Conservation (phyloP, 2,888 invertebrate species). For the Lamellibrachia columna region DNA sequence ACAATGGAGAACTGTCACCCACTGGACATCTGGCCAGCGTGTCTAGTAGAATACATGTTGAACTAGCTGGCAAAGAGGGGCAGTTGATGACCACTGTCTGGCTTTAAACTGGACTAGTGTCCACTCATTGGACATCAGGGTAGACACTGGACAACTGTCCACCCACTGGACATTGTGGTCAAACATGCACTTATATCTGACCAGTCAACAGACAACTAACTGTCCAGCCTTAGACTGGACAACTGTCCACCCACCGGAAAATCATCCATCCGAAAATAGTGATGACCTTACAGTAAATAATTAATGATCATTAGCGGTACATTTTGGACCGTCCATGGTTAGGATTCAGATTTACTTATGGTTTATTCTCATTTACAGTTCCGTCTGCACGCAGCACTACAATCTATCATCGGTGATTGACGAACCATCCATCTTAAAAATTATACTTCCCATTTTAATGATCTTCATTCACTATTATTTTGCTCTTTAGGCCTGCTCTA, state of each 20-base stretch:
- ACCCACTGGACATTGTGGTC: too few species aligned
- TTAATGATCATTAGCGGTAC: background rate
- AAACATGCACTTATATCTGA: background rate
- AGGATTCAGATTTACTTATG: background rate
- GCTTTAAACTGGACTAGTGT: background rate
- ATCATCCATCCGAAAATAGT: background rate
- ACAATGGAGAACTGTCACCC: background rate
- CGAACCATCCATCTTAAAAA: background rate
- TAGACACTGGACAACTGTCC: background rate
- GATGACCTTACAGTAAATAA: background rate
- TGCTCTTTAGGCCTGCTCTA: background rate
- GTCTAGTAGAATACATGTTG: too few species aligned
- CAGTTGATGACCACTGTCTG: too few species aligned
- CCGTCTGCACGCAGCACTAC: background rate
- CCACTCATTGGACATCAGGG: background rate
- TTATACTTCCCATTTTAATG: background rate
- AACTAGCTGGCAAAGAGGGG: too few species aligned
- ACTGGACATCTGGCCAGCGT: too few species aligned
- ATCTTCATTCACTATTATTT: background rate
- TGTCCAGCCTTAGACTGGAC: background rate
- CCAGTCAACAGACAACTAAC: background rate
- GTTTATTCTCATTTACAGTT: background rate
- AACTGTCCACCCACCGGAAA: background rate
- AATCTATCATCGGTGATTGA: background rate
- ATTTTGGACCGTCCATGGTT: background rate